Base-by-base conservation (phyloP, 2,888 invertebrate species). In the Tinea semifulvella region DNA sequence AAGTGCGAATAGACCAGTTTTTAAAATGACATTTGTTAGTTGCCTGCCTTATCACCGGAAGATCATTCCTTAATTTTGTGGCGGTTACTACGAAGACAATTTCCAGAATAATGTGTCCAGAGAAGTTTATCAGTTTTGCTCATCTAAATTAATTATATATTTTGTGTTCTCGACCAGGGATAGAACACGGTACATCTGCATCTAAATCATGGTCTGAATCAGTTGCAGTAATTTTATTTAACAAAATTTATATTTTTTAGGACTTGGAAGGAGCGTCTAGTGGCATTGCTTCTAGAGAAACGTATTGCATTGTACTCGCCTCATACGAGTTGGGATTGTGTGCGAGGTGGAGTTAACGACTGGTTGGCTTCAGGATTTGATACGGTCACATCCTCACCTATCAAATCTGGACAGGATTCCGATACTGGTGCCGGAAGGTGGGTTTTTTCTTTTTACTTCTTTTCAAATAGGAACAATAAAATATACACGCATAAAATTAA, bases 291-390 rank as follows among this genome's bases (percentile, higher is more conserved):
- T 58, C 72, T 97, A 44, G 90, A 91, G 60, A 88, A 92, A 49
- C 86, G 88, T 47, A 95, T 98, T 51, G 91, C 94, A 1, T 76
- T 98, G 3, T 98, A 92, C 66, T 96, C 96, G 0, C 97, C 98
- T 0, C 98, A 98, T 61, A 97, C 97, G 0, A 85, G 89, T 36
- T 94, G 94, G 87, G 98, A 98, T 70, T 84, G 88, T 26, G 85
- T 92, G 3, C 65, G 76, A 47, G 91, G 90, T 5, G 97, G 97
- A 1, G 91, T 97, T 0, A 96, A 94, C 61, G 96, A 97, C 67
- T 96, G 96, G 96, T 76, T 98, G n/a, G 88, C 90, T 3, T 82
- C 84, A 39, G 85, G 88, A 28, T 90, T 93, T 48, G 57, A 63
- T 49, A 70, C 63, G 2, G 52, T 50, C 4, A 58, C 63, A 60